phyloP scores from a whole-genome alignment of 2,888 invertebrate genomes.

The Globia sparganii region DNA sequence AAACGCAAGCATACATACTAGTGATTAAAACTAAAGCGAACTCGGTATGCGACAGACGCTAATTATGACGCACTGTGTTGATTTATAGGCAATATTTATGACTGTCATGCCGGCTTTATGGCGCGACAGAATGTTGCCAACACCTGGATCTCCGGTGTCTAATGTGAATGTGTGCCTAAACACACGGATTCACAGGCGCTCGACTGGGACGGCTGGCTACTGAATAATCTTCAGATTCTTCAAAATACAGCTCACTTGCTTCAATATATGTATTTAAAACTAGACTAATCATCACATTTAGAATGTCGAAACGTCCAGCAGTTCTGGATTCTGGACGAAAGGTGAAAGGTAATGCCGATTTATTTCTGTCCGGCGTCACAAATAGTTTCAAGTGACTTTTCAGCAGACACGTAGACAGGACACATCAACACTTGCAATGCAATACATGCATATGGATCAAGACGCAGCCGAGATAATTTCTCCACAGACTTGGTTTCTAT shows the following conservation, averaged over 20 bases:
- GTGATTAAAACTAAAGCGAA: conserved; percentile 21
- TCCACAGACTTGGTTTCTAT: background rate
- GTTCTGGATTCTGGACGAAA: conserved; percentile 35
- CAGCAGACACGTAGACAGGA: background rate
- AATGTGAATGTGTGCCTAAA: background rate
- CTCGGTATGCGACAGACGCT: conserved; percentile 20
- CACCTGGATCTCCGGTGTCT: conserved; percentile 30
- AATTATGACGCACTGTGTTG: conserved; percentile 48
- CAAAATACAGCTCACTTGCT: conserved; percentile 10
- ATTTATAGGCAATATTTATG: conserved; percentile 42
- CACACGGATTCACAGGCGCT: background rate
- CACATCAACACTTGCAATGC: conserved; percentile 16
- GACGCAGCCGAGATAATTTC: background rate
- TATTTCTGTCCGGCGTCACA: conserved; percentile 28
- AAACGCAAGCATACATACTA: conserved; percentile 7
- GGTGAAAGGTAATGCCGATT: conserved; percentile 26
- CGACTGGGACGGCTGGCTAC: background rate
- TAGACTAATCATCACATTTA: conserved; percentile 1
- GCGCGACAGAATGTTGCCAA: conserved; percentile 23
- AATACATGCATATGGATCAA: conserved; percentile 11
- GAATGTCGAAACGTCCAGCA: conserved; percentile 17
- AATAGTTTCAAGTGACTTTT: conserved; percentile 30
- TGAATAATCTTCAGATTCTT: background rate
- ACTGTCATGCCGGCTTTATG: conserved; percentile 30
- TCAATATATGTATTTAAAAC: conserved; percentile 6